phyloP scores from a whole-genome alignment of 2,113 vertebrate genomes.

The Gambusia holbrooki region DNA sequence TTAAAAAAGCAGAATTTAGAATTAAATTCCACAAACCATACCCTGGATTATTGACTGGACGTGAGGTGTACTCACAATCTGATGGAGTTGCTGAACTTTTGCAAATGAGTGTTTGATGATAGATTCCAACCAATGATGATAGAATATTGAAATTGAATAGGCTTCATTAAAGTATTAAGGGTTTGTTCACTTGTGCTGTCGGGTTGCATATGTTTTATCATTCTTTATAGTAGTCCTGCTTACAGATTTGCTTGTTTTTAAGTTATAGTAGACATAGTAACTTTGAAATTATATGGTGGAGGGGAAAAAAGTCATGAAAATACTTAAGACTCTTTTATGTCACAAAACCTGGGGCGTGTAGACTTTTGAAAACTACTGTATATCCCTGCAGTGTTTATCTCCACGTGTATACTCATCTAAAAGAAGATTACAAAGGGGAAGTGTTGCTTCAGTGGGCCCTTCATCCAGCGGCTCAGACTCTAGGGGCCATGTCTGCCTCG shows the following conservation, averaged over 20 bases:
- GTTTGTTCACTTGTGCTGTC: not conserved
- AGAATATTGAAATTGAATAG: not conserved
- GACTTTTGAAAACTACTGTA: not conserved
- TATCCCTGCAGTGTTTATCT: constrained; percentile 20
- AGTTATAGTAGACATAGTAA: not conserved
- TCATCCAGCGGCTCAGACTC: constrained; percentile 31
- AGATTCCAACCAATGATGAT: not conserved
- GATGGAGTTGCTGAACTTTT: not conserved
- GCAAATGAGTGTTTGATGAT: not conserved
- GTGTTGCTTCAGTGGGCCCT: constrained; percentile 52
- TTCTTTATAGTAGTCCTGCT: not conserved
- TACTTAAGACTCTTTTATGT: not conserved
- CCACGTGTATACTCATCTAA: constrained; percentile 26
- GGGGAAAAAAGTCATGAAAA: not conserved
- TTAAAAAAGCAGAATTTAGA: too few species aligned
- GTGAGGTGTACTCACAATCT: not conserved
- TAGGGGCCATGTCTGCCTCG: constrained; percentile 46
- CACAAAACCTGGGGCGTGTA: not conserved
- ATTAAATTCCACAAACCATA: not conserved
- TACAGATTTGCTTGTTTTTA: not conserved
- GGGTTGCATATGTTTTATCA: too few species aligned
- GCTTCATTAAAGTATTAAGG: not conserved
- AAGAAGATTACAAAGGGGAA: constrained; percentile 41
- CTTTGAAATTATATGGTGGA: not conserved
- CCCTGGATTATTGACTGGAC: not conserved